phyloP scores from a whole-genome alignment of 1,140 invertebrate species.

The Cryptotermes secundus region DNA sequence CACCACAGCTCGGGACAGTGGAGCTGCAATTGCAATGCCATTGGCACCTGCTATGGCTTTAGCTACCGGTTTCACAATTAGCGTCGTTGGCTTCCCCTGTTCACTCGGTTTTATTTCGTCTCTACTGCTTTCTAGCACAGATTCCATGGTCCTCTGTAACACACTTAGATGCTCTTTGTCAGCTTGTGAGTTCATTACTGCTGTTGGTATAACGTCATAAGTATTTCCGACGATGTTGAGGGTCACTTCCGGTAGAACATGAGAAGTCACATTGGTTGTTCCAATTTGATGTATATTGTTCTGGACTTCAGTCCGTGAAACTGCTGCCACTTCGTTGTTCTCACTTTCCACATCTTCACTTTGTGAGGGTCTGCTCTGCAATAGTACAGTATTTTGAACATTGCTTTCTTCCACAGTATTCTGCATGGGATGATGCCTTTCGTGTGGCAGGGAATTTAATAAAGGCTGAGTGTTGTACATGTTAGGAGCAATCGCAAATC shows the following conservation, averaged over 20 bases:
- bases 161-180: background rate
- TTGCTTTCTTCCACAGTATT: background rate
- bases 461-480: background rate
- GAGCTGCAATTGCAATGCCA: conserved; percentile 66
- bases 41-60: conserved; percentile 60
- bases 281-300: background rate
- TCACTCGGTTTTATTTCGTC: conserved; percentile 42
- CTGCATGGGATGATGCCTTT: background rate
- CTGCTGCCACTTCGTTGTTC: background rate
- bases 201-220: background rate
- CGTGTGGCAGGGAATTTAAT: background rate
- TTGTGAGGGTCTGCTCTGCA: no score
- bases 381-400: no score
- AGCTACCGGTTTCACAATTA: conserved; percentile 62
- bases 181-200: background rate
- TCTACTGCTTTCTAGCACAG: conserved; percentile 34
- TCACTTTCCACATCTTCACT: background rate
- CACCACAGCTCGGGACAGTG: conserved; percentile 59
- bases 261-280: background rate
- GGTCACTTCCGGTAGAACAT: background rate
- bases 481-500: background rate
- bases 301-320: background rate
- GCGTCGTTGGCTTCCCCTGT: conserved; percentile 44
- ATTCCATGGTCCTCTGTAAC: background rate
- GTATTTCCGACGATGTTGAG: background rate